Evolutionary conservation across 2,113 vertebrate genomes (phyloP).

Genomic region (Rhabdornis inornatus): DNA sequence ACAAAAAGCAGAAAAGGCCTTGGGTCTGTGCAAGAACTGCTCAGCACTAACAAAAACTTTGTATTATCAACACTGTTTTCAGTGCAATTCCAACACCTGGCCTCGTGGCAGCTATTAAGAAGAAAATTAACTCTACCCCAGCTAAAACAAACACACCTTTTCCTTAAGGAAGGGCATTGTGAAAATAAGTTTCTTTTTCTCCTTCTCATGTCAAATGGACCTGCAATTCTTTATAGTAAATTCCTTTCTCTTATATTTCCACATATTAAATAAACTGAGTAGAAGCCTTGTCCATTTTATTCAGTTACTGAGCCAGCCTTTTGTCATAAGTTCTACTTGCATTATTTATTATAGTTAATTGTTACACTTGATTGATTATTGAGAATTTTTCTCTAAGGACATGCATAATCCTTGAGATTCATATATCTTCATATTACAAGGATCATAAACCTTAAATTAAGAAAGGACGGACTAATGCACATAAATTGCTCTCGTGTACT

Average conservation of each 20-base stretch:
- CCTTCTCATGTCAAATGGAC: not conserved
- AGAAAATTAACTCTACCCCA: not conserved
- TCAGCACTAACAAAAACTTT: not conserved
- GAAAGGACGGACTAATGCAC: conserved; percentile 39
- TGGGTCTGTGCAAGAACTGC: not conserved
- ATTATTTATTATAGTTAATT: conserved; percentile 71
- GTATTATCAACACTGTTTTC: not conserved
- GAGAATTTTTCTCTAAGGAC: conserved; percentile 63
- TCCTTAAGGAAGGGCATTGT: not conserved
- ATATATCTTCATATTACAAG: conserved; percentile 73
- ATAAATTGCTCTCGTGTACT: conserved; percentile 43
- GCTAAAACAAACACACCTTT: not conserved
- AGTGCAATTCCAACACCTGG: not conserved
- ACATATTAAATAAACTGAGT: not conserved
- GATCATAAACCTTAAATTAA: conserved; percentile 76
- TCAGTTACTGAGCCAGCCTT: not conserved
- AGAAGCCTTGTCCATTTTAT: conserved; percentile 24
- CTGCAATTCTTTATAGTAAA: not conserved
- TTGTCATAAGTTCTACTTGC: not conserved
- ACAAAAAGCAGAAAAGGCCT: not conserved
- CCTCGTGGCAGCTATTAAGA: not conserved
- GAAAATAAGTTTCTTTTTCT: not conserved
- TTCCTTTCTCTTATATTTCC: not conserved
- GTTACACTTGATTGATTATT: conserved; percentile 64
- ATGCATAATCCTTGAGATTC: conserved; percentile 62